phyloP scores from a whole-genome alignment of 37 sponge, comb jelly and placozoan genomes.

The Theonella swinhoei region DNA sequence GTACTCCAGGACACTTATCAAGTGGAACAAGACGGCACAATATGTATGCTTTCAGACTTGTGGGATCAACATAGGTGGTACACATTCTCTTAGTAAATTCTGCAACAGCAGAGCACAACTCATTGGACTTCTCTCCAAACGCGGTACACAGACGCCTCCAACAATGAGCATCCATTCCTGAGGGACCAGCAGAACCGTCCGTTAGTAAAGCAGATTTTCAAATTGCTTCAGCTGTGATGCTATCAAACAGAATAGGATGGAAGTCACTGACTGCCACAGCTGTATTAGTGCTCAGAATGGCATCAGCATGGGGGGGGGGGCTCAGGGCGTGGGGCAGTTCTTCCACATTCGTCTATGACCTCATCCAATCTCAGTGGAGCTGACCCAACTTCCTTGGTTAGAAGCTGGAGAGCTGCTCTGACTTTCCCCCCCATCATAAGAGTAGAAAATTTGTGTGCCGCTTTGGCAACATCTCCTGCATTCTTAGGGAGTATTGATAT shows the following conservation, averaged over 20 bases:
- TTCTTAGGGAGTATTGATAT: background rate
- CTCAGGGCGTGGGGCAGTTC: constrained; percentile 6
- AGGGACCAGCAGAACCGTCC: constrained; percentile 42
- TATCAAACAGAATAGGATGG: constrained; percentile 25
- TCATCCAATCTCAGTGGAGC: constrained; percentile 8
- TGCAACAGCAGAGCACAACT: constrained; percentile 50
- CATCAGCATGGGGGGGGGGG: background rate
- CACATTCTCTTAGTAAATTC: constrained; percentile 28
- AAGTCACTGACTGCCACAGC: background rate
- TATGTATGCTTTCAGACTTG: constrained; percentile 4
- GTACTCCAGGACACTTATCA: constrained; percentile 2
- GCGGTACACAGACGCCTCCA: constrained; percentile 52
- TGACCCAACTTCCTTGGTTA: background rate
- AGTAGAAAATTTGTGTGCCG: constrained; percentile 32
- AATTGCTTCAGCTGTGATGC: constrained; percentile 32
- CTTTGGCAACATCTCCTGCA: constrained; percentile 1
- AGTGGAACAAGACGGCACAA: constrained; percentile 40
- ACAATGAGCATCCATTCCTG: constrained; percentile 15
- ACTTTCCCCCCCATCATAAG: constrained; percentile 48
- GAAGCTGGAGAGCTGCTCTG: constrained; percentile 17
- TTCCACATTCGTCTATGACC: constrained; percentile 9
- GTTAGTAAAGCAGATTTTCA: constrained; percentile 11
- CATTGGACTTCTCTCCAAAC: constrained; percentile 22
- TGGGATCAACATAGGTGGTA: constrained; percentile 50
- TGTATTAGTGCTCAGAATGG: background rate